Evolutionary conservation across 2,113 vertebrate genomes (phyloP).

Genomic region (Crocuta crocuta): DNA sequence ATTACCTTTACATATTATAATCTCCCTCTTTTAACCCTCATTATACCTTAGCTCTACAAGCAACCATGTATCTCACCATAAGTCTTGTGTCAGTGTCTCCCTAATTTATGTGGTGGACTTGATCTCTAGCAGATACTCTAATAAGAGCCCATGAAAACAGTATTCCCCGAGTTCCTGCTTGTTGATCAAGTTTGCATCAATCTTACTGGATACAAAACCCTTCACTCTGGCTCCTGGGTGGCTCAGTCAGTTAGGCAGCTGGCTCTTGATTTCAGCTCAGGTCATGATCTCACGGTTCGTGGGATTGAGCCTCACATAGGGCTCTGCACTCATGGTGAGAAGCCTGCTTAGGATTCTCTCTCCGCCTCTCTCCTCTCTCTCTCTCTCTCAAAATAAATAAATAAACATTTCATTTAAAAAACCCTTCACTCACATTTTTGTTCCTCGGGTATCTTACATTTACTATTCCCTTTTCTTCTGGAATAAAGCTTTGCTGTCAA

Average conservation of each 20-base stretch:
- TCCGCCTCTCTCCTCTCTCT: too few species aligned
- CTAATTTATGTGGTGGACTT: background rate
- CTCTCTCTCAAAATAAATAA: too few species aligned
- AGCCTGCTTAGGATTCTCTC: too few species aligned
- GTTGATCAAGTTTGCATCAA: background rate
- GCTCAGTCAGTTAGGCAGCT: too few species aligned
- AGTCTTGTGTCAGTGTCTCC: background rate
- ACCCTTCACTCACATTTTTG: background rate
- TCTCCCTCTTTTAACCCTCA: background rate
- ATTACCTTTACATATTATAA: background rate
- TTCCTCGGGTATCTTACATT: background rate
- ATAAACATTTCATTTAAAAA: too few species aligned
- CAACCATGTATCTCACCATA: background rate
- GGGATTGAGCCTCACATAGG: too few species aligned
- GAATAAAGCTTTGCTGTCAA: slow-evolving; percentile 3
- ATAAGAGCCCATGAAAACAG: background rate
- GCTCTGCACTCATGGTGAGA: too few species aligned
- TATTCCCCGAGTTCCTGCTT: background rate
- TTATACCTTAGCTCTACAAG: background rate
- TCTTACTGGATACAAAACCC: background rate
- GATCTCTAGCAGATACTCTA: background rate
- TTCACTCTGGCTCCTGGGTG: background rate
- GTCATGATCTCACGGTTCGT: too few species aligned
- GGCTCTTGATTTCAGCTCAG: too few species aligned
- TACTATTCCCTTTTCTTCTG: slow-evolving; percentile 22